phyloP scores from a whole-genome alignment of 37 sponge, comb jelly and placozoan species.

The Ianthella basta region DNA sequence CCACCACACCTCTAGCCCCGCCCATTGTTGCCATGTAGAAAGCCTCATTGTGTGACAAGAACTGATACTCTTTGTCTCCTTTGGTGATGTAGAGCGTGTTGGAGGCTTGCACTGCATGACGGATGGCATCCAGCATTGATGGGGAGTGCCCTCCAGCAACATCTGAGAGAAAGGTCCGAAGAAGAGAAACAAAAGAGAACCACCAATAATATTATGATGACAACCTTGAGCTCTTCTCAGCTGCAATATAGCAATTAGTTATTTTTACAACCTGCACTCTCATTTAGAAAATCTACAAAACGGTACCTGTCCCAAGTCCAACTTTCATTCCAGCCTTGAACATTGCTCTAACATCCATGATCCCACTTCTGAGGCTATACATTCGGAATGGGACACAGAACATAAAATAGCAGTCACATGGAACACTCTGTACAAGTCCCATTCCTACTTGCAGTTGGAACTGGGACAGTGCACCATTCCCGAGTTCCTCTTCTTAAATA shows the following conservation, averaged over 20 bases:
- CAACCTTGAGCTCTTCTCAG: too few species aligned
- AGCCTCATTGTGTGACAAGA: constrained; percentile 64
- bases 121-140: constrained; percentile 67
- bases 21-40: constrained; percentile 85
- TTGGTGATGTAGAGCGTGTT: constrained; percentile 47
- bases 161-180: constrained; percentile 35
- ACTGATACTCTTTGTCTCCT: not conserved
- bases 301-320: constrained; percentile 78
- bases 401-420: not conserved
- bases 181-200: not conserved
- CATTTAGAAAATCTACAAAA: too few species aligned
- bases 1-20: constrained; percentile 63
- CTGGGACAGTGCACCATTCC: constrained; percentile 81
- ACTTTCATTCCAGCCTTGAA: constrained; percentile 60
- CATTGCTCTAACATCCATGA: constrained; percentile 50
- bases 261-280: too few species aligned
- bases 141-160: constrained; percentile 77
- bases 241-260: too few species aligned
- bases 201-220: too few species aligned
- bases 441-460: constrained; percentile 66
- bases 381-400: not conserved
- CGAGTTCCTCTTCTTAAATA: constrained; percentile 47
- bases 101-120: constrained; percentile 51
- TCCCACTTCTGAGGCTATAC: constrained; percentile 55
- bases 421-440: not conserved